Evolutionary conservation across 30 jellyfish, hydroid and myxozoan species (phyloP), one percentile per base, ranked within the genome.

Genomic region (Mastigias papua): DNA sequence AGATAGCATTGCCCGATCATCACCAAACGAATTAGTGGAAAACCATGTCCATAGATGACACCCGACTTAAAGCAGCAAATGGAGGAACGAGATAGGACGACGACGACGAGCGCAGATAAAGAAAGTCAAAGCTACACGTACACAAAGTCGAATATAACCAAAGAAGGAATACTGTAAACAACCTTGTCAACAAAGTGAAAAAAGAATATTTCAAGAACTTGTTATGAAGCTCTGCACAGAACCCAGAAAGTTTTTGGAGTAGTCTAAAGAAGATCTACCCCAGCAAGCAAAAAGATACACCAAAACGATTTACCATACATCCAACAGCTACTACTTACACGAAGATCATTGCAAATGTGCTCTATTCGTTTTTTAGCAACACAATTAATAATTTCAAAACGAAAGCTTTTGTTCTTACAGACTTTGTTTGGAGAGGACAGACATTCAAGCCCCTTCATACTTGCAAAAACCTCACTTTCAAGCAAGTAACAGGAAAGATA

Each of bases 171-270:
- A 74, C 73, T 23, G 49, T 19, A 74, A 22, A 48, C 25, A n/a
- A 15, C 73, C 48, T 74, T 50, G 7, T 23, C 19, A 20, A 51
- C n/a, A 15, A 42, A 74, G 7, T n/a, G 35, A 8, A 37, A 74
- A 6, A 50, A 48, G 19, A 26, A 26, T 16, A 74, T 50, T 74
- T 74, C 22, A 70, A 30, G 65, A 13, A 70, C 54, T 70, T 70
- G 19, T 70, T 48, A 42, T 17, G 73, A 74, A 50, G 48, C 42
- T 73, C 48, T 19, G 86, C 72, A 15, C 25, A 72, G n/a, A 73
- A 42, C 48, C n/a, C n/a, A n/a, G n/a, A n/a, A n/a, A n/a, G n/a
- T n/a, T n/a, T n/a, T n/a, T n/a, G n/a, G n/a, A n/a, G n/a, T n/a
- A n/a, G n/a, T n/a, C n/a, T n/a, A n/a, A n/a, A n/a, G n/a, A n/a